Evolutionary conservation across 2,888 invertebrate species (phyloP).

Genomic region (Pyralis farinalis): DNA sequence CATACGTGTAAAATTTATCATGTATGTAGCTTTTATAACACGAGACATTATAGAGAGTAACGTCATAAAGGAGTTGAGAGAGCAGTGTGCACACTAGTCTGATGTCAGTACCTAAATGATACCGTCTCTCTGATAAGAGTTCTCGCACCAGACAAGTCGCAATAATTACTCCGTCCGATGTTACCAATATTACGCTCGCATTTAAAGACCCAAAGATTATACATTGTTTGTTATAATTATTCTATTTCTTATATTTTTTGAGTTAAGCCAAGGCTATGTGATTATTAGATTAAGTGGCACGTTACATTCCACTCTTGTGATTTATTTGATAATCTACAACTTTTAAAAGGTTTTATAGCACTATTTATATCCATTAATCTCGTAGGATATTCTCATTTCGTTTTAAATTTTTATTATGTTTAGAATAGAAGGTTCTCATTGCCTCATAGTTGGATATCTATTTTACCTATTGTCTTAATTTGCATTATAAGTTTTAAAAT

Average conservation of each 20-base stretch:
- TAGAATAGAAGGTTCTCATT: constrained; percentile 41
- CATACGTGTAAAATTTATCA: no score
- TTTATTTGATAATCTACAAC: constrained; percentile 55
- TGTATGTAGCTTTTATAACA: no score
- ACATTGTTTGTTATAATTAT: constrained; percentile 32
- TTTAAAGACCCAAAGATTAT: constrained; percentile 64
- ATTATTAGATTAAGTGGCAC: constrained; percentile 70
- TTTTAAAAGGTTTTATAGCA: constrained; percentile 34
- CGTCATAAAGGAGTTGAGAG: no score
- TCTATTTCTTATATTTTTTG: constrained; percentile 34
- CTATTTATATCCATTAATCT: constrained; percentile 20
- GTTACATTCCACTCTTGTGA: constrained; percentile 74
- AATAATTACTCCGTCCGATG: constrained; percentile 24
- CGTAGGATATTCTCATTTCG: constrained; percentile 26
- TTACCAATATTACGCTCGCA: constrained; percentile 28
- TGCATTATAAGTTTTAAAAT: constrained; percentile 35
- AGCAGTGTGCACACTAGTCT: background rate
- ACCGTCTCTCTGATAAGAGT: no score
- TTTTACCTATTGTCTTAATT: constrained; percentile 22
- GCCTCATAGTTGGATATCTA: constrained; percentile 22
- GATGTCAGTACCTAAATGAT: background rate
- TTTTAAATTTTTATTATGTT: constrained; percentile 31
- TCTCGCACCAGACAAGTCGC: background rate
- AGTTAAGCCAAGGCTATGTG: constrained; percentile 63
- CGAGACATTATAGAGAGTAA: no score